Evolutionary conservation across 1,140 invertebrate genomes (phyloP).

Genomic region (Phymastichus coffea): DNA sequence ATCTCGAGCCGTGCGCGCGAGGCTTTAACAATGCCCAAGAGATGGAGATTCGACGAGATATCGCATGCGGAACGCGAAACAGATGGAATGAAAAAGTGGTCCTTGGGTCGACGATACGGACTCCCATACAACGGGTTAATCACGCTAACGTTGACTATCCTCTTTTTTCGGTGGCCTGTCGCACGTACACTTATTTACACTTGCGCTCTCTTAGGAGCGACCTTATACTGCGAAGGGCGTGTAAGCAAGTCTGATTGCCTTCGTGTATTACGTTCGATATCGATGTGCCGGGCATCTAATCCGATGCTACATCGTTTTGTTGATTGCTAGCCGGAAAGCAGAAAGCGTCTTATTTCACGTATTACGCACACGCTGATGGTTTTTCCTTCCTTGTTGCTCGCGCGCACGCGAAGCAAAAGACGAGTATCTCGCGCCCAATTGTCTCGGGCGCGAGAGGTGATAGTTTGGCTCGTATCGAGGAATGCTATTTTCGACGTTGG

Average conservation of each 20-base stretch:
- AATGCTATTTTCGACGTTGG: no score
- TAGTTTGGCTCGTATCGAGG: conserved; percentile 19
- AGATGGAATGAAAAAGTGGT: not conserved
- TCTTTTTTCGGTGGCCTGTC: no score
- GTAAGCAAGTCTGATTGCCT: conserved; percentile 19
- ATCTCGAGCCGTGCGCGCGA: no score
- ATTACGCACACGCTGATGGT: not conserved
- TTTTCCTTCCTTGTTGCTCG: not conserved
- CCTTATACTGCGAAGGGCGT: conserved; percentile 20
- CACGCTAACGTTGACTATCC: no score
- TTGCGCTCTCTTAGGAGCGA: no score
- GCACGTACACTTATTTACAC: no score
- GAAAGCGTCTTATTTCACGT: conserved; percentile 12
- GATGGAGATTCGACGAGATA: conserved; percentile 13
- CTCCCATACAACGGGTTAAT: conserved; percentile 39
- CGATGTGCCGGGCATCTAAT: not conserved
- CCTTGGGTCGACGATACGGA: not conserved
- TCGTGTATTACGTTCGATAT: conserved; percentile 3
- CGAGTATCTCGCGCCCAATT: no score
- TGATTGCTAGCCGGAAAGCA: no score
- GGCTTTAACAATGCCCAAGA: conserved; percentile 17
- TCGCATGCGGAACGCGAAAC: not conserved
- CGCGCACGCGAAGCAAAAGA: no score
- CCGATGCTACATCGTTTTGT: conserved; percentile 1
- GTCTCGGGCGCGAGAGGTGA: no score